phyloP scores from a whole-genome alignment of 2,888 invertebrate species.

The Pycnomerus fuliginosus region DNA sequence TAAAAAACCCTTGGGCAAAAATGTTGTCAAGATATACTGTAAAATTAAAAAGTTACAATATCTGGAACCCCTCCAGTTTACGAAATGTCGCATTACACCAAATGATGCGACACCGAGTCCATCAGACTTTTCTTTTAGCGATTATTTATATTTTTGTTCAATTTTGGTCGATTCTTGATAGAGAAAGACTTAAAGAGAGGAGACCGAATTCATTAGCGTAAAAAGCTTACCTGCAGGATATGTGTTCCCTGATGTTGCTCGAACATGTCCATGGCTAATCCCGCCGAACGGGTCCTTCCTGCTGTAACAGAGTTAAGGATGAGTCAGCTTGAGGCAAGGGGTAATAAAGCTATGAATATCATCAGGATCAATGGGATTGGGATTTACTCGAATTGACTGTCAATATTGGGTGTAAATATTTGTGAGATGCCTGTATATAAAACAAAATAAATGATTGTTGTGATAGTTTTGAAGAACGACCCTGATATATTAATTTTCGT shows the following conservation, averaged over 20 bases:
- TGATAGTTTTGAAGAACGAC: conserved; percentile 23
- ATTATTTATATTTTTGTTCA: no score
- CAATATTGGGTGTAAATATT: conserved; percentile 16
- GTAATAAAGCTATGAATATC: conserved; percentile 34
- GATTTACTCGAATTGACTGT: no score
- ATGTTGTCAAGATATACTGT: no score
- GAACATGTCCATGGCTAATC: conserved; percentile 83
- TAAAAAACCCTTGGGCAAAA: no score
- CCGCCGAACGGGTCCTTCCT: conserved; percentile 69
- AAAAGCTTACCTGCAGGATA: conserved; percentile 91
- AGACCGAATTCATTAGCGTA: no score
- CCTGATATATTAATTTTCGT: conserved; percentile 33
- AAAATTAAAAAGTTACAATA: no score
- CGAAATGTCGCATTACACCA: no score
- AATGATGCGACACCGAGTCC: conserved; percentile 22
- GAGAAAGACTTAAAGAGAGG: no score
- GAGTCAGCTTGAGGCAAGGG: conserved; percentile 29
- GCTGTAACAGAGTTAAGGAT: conserved; percentile 61
- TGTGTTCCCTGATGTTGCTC: conserved; percentile 98
- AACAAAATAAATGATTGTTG: conserved; percentile 24
- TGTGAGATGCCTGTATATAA: no score
- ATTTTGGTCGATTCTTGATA: no score
- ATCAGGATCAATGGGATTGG: conserved; percentile 29
- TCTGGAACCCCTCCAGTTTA: no score
- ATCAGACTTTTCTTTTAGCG: conserved; percentile 3